Percentiles rank a stretch among this genome's conserved stretches.
Evolutionary conservation across 2,113 vertebrate species (phyloP).

Genomic region (Istiophorus platypterus): DNA sequence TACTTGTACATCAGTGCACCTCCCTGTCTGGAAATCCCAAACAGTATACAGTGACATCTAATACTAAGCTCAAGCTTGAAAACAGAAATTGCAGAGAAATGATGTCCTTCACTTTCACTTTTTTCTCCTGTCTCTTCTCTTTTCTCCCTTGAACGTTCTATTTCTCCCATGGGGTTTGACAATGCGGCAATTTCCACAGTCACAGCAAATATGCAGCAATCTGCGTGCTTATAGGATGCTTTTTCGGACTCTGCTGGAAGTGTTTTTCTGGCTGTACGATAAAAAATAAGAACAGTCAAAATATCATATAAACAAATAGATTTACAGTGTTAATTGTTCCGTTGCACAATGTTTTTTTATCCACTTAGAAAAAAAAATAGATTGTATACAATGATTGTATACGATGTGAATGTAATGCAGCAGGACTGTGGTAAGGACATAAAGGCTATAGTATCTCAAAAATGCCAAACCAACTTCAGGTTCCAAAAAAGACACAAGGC

Average conservation of each 20-base stretch:
- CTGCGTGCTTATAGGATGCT: neutral
- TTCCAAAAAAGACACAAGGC: constrained; percentile 8
- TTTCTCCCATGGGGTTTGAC: constrained; percentile 19
- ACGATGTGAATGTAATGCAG: too few species aligned
- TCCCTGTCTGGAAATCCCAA: constrained; percentile 38
- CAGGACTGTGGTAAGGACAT: neutral
- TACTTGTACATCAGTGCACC: constrained; percentile 42
- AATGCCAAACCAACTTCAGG: constrained; percentile 4
- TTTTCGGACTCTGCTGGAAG: neutral
- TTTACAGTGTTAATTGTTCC: neutral
- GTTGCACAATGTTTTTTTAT: neutral
- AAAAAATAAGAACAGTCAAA: neutral
- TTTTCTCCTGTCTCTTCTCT: neutral
- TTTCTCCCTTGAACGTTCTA: neutral
- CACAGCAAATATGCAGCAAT: constrained; percentile 17
- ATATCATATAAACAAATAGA: neutral
- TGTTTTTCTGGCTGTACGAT: neutral
- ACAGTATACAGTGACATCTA: neutral
- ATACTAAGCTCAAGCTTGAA: constrained; percentile 9
- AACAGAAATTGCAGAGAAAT: constrained; percentile 22
- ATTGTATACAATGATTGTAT: neutral
- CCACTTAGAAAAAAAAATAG: neutral
- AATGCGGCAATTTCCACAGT: constrained; percentile 27
- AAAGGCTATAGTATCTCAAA: neutral
- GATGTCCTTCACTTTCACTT: neutral